Evolutionary conservation across 1,140 invertebrate genomes (phyloP), one percentile per base, ranked within the genome.

Genomic region (Onthophagus taurus): DNA sequence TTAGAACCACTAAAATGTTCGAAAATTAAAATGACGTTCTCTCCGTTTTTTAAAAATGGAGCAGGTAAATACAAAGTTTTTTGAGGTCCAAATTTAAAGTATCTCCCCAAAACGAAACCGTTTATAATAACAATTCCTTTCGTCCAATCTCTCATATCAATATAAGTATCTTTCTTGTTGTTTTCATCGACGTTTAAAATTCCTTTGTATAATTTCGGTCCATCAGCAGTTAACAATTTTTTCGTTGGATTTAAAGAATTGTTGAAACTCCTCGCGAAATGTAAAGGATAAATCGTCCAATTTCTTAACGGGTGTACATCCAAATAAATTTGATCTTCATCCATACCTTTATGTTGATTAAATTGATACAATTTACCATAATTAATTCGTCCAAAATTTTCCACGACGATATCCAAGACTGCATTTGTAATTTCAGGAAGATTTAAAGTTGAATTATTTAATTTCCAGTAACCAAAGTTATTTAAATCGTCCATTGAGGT

Each of bases 101-200:
- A 80, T 35, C 78, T 57, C 8, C 77, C 77, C 33, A 82, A 54
- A 52, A 80, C 76, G 51, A 77, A 75, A 4, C 75, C 77, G 63
- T 82, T 82, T 1, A 82, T 51, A 44, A 80, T 70, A n/a, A 77
- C 72, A 36, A 77, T 61, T 7, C 80, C 80, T 61, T 71, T 72
- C 13, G 52, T 57, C 72, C 72, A 74, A 1, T 51, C 51, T 19
- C 53, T 50, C 58, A 67, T 61, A 49, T 69, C 63, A 6, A 68
- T 48, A 13, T 41, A 50, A 17, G 50, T 54, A 42, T 58, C 53
- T 14, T 45, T n/a, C 9, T 36, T 36, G n/a, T n/a, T n/a, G 4
- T 34, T 31, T 26, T 45, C 26, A 12, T 47, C 39, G 1, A 53
- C 21, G 1, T 20, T 21, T 7, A 57, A 38, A 9, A 38, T 53